These are phyloP conservation scores for Pterostichus madidus DNA, from an alignment of 2,888 invertebrate genomes.

Conservation along the genomic window DNA sequence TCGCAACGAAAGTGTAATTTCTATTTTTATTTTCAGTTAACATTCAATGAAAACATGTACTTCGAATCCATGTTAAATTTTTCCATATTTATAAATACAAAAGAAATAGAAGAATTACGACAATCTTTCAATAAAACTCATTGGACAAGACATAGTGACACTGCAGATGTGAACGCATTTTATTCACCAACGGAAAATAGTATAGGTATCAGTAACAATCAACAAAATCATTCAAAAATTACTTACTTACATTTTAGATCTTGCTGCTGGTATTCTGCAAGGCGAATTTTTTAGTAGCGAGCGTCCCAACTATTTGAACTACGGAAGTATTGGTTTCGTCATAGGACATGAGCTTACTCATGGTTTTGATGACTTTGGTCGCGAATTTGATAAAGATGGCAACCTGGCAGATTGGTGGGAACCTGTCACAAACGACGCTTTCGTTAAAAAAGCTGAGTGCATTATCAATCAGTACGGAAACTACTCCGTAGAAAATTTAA, in stretches of 20 bases:
- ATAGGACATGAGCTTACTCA: conserved; percentile 96
- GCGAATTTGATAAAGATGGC: conserved; percentile 95
- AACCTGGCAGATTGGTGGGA: conserved; percentile 97
- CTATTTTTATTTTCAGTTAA: conserved; percentile 78
- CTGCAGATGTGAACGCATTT: conserved; percentile 92
- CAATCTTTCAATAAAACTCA: conserved; percentile 91
- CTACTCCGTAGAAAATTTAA: conserved; percentile 89
- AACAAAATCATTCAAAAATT: neutral
- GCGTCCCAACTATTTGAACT: conserved; percentile 94
- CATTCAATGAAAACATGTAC: conserved; percentile 84
- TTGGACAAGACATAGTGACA: conserved; percentile 90
- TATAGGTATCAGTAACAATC: conserved; percentile 82
- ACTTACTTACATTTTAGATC: conserved; percentile 80
- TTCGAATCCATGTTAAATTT: conserved; percentile 88
- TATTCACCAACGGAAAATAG: conserved; percentile 92
- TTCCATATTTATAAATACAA: conserved; percentile 89
- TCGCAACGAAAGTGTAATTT: neutral
- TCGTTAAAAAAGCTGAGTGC: conserved; percentile 91
- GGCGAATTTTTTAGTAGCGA: conserved; percentile 93
- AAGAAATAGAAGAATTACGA: conserved; percentile 86
- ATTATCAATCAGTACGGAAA: conserved; percentile 96
- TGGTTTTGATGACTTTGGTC: conserved; percentile 93
- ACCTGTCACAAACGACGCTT: conserved; percentile 88
- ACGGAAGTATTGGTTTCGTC: conserved; percentile 93
- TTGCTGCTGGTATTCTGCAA: conserved; percentile 95